Evolutionary conservation across 2,888 invertebrate species (phyloP).

Genomic region (Caenorhabditis sp.): DNA sequence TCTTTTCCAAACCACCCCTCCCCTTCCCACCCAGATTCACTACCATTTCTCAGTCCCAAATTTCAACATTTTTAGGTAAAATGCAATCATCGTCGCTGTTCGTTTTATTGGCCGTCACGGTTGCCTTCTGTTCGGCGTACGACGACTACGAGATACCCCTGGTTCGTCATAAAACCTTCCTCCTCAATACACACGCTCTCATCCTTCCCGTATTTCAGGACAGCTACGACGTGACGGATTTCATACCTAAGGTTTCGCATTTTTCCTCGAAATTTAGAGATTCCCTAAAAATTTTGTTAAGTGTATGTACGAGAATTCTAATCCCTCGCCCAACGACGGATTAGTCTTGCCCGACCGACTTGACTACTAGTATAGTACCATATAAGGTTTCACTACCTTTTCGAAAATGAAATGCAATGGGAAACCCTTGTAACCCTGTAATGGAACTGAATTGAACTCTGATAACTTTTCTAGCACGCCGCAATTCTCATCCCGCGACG

Average conservation of each 20-base stretch:
- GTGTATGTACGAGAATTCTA: too few relatives aligned
- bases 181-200: background rate
- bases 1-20: background rate
- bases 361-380: too few relatives aligned
- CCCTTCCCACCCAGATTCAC: too few relatives aligned
- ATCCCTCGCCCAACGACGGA: too few relatives aligned
- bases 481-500: constrained; percentile 54
- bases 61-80: constrained; percentile 41
- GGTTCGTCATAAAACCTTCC: constrained; percentile 23
- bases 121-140: constrained; percentile 42
- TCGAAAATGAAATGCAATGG: too few relatives aligned
- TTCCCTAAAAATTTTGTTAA: too few relatives aligned
- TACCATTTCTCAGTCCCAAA: background rate
- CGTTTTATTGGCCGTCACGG: constrained; percentile 49
- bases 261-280: constrained; percentile 43
- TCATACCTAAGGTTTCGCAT: constrained; percentile 50
- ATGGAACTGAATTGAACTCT: constrained; percentile 27
- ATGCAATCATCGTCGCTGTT: constrained; percentile 53
- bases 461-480: constrained; percentile 47
- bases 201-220: constrained; percentile 44
- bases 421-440: constrained; percentile 44
- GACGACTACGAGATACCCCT: constrained; percentile 41
- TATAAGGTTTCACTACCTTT: too few relatives aligned
- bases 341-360: too few relatives aligned
- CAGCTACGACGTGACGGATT: constrained; percentile 53